phyloP scores from a whole-genome alignment of 2,797 vertebrate species.

The Phrynocephalus forsythii region DNA sequence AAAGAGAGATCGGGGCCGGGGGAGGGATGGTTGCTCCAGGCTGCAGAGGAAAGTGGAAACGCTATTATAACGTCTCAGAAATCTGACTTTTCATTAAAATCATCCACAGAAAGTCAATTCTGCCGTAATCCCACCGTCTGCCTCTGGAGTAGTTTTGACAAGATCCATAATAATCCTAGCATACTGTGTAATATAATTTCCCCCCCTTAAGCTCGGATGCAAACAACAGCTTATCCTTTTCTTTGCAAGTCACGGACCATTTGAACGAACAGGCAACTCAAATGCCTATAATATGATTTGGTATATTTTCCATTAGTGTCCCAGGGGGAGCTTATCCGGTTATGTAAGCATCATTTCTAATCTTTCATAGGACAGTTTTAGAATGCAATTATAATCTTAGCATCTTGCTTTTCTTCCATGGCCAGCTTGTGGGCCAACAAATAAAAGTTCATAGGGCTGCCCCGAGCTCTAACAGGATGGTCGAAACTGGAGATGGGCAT shows the following conservation, averaged over 20 bases:
- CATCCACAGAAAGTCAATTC: conserved; percentile 65
- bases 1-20: neutral
- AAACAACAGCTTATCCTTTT: conserved; percentile 60
- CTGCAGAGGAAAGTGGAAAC: conserved; percentile 52
- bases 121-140: conserved; percentile 57
- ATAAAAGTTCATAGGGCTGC: conserved; percentile 37
- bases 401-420: neutral
- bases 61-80: conserved; percentile 60
- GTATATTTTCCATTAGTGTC: conserved; percentile 52
- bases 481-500: neutral
- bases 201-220: neutral
- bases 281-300: conserved; percentile 53
- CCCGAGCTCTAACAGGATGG: conserved; percentile 44
- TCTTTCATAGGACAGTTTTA: conserved; percentile 30
- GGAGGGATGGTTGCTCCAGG: conserved; percentile 36
- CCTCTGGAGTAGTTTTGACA: conserved; percentile 65
- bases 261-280: conserved; percentile 40
- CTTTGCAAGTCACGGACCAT: conserved; percentile 20
- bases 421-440: conserved; percentile 17
- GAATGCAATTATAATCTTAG: conserved; percentile 30
- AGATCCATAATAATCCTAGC: conserved; percentile 64
- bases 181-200: conserved; percentile 18
- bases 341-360: conserved; percentile 54
- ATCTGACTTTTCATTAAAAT: conserved; percentile 76
- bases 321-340: conserved; percentile 51